Evolutionary conservation across 2,888 invertebrate species (phyloP).

Genomic region (Dinocampus coccinellae): DNA sequence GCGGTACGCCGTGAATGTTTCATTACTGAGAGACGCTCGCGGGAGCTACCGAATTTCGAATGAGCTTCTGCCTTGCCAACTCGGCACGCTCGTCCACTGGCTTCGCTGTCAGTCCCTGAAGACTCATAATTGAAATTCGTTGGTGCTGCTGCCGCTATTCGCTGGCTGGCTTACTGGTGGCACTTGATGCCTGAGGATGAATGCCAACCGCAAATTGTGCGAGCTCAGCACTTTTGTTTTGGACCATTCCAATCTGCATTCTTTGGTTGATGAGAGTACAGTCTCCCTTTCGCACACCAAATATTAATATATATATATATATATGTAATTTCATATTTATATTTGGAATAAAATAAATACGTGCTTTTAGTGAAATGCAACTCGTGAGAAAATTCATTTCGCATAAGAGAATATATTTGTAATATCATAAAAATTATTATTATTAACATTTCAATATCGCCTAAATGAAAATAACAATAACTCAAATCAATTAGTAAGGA

Average conservation of each 20-base stretch:
- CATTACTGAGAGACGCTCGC: constrained; percentile 65
- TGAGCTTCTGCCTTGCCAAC: constrained; percentile 56
- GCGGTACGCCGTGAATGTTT: constrained; percentile 69
- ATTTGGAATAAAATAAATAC: constrained; percentile 1
- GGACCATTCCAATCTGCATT: constrained; percentile 62
- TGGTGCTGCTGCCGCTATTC: constrained; percentile 43
- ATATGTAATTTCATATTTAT: background rate
- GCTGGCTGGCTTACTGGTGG: background rate
- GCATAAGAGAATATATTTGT: background rate
- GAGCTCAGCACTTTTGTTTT: constrained; percentile 67
- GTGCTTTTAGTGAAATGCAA: background rate
- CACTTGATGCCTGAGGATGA: constrained; percentile 51
- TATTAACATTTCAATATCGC: no score
- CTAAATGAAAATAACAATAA: no score
- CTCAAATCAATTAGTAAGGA: no score
- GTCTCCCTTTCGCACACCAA: background rate
- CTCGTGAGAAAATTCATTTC: constrained; percentile 21
- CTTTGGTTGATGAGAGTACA: constrained; percentile 25
- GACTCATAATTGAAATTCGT: constrained; percentile 68
- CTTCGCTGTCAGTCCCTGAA: constrained; percentile 46
- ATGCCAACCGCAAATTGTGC: constrained; percentile 64
- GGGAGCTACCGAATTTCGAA: constrained; percentile 69
- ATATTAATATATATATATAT: constrained; percentile 13
- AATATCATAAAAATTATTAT: background rate
- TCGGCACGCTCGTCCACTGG: constrained; percentile 55